phyloP scores from a whole-genome alignment of 2,113 vertebrate species.

The Rissa tridactyla region DNA sequence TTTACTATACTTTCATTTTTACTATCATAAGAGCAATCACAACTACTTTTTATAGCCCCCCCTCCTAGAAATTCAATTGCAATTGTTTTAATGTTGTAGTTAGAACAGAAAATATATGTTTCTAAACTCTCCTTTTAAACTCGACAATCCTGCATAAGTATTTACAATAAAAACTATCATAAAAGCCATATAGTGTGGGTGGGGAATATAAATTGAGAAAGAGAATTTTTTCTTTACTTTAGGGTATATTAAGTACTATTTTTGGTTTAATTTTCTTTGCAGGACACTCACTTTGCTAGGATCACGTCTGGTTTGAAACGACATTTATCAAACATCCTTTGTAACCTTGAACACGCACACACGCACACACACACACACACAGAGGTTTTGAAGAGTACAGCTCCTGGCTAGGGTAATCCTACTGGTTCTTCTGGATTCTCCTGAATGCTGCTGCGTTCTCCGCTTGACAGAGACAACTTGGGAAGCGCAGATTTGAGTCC shows the following conservation, averaged over 20 bases:
- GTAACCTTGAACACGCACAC: background rate
- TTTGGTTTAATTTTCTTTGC: background rate
- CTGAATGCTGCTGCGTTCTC: background rate
- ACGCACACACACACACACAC: background rate
- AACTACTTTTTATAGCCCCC: background rate
- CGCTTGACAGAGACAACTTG: background rate
- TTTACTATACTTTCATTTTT: background rate
- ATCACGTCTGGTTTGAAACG: background rate
- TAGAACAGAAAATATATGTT: background rate
- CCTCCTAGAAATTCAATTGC: background rate
- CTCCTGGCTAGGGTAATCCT: background rate
- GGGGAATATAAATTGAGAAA: background rate
- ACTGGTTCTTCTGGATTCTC: slow-evolving; percentile 43
- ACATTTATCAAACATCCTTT: background rate
- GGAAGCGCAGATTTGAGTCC: background rate
- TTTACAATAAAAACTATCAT: background rate
- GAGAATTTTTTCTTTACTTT: background rate
- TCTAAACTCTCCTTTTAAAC: background rate
- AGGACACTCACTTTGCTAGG: background rate
- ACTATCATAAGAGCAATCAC: background rate
- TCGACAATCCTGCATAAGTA: background rate
- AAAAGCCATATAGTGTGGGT: background rate
- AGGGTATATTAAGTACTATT: background rate
- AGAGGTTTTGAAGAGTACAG: background rate
- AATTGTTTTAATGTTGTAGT: background rate